Conservation (phyloP, 2,888 invertebrate genomes). For the Drosophila aldrichi region DNA sequence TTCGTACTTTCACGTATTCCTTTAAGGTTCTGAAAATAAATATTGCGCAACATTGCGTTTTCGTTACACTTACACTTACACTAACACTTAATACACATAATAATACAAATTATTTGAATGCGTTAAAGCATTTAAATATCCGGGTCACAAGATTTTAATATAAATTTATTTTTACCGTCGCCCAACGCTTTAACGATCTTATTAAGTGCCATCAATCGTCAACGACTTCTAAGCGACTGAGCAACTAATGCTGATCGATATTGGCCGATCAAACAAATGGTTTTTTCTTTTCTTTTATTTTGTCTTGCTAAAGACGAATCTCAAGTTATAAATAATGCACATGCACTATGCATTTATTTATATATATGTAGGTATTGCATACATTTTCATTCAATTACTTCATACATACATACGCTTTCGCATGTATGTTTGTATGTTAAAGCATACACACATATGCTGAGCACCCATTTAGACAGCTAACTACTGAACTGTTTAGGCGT, state of each 20-base stretch:
- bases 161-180: slow-evolving; percentile 32
- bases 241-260: slow-evolving; percentile 71
- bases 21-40: slow-evolving; percentile 21
- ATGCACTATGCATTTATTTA: slow-evolving; percentile 60
- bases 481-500: slow-evolving; percentile 6
- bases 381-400: slow-evolving; percentile 27
- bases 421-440: background rate
- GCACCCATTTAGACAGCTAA: slow-evolving; percentile 7
- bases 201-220: slow-evolving; percentile 35
- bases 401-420: slow-evolving; percentile 11
- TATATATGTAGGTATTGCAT: slow-evolving; percentile 36
- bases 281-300: slow-evolving; percentile 46
- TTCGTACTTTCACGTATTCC: slow-evolving; percentile 3
- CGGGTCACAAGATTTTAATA: slow-evolving; percentile 10
- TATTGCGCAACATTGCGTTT: slow-evolving; percentile 47
- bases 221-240: slow-evolving; percentile 71
- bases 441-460: background rate
- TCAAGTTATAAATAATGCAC: slow-evolving; percentile 77
- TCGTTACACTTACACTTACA: slow-evolving; percentile 22
- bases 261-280: slow-evolving; percentile 77
- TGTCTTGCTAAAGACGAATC: slow-evolving; percentile 32
- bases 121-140: slow-evolving; percentile 1
- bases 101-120: slow-evolving; percentile 13
- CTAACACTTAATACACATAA: slow-evolving; percentile 23
- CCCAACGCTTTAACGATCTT: slow-evolving; percentile 31